Conservation (phyloP, 2,888 invertebrate species). For the Xestia ashworthii region DNA sequence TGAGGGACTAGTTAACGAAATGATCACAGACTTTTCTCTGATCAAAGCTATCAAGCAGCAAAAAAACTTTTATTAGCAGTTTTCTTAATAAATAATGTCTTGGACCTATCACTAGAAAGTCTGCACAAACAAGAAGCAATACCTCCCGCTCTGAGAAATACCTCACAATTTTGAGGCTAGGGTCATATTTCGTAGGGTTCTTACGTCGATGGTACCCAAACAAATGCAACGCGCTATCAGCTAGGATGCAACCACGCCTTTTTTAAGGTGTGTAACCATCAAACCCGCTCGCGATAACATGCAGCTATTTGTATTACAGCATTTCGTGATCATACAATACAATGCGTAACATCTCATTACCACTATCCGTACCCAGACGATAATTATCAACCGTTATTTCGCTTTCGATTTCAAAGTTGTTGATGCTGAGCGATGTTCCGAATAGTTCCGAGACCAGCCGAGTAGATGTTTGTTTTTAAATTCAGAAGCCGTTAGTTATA, state of each 20-base stretch:
- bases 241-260: slow-evolving; percentile 67
- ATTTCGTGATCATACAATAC: slow-evolving; percentile 41
- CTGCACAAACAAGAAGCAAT: background rate
- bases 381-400: slow-evolving; percentile 15
- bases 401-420: slow-evolving; percentile 43
- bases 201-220: slow-evolving; percentile 46
- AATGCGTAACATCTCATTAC: slow-evolving; percentile 48
- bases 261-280: slow-evolving; percentile 51
- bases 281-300: slow-evolving; percentile 56
- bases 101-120: no score
- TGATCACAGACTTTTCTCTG: background rate
- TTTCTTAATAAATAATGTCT: no score
- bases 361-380: slow-evolving; percentile 34
- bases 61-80: no score
- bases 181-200: background rate
- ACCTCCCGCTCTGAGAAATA: no score
- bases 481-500: slow-evolving; percentile 9
- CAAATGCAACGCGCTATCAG: slow-evolving; percentile 48
- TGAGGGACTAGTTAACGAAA: background rate
- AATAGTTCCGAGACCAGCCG: slow-evolving; percentile 11
- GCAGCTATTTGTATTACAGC: slow-evolving; percentile 45
- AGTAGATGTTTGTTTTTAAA: background rate
- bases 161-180: no score
- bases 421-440: background rate
- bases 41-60: background rate